Base-by-base conservation (phyloP, 1,140 invertebrate species). In the Idris sp. region DNA sequence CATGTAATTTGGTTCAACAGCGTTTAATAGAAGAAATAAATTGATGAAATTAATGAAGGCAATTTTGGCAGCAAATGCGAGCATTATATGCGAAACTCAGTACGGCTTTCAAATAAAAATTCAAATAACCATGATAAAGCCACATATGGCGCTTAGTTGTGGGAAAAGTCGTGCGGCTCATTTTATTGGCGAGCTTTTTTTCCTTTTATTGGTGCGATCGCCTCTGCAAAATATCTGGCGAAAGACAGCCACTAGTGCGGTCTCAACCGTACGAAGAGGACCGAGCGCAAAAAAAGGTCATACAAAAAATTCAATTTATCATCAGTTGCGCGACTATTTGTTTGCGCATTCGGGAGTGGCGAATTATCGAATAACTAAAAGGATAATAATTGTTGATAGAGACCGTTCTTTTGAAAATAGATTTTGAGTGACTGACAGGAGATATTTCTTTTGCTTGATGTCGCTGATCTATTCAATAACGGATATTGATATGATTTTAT, bases 261-360 rank as follows among this genome's bases (percentile, higher is more conserved):
- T 54, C 41, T 36, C 48, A 14, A 35, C 9, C 62, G 51, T 51
- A 48, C 49, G 62, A 15, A n/a, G n/a, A 25, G 56, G 53, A 15
- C 2, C 15, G 15, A n/a, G n/a, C n/a, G 7, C 16, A 13, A 33
- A 74, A 54, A 67, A 67, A 40, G 48, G 36, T 4, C 25, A 2
- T 14, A 8, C 41, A 58, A 74, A 74, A 74, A 68, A 75, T 64
- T 64, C 64, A 68, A 64, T 75, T 68, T 68, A 68, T 68, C 62
- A 74, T 74, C 51, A 48, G 26, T 48, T n/a, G 19, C 14, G 38
- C 40, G 41, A 62, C 49, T 26, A 74, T 74, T 68, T 67, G 62
- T 67, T 65, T 62, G 48, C 48, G 40, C 36, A 62, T 62, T 62
- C 35, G 10, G 22, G 10, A n/a, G 35, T 6, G 49, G 9, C 1